Evolutionary conservation across 2,888 invertebrate species (phyloP), one percentile per base, ranked within the genome.

Genomic region (Hydrotaea diabolus): DNA sequence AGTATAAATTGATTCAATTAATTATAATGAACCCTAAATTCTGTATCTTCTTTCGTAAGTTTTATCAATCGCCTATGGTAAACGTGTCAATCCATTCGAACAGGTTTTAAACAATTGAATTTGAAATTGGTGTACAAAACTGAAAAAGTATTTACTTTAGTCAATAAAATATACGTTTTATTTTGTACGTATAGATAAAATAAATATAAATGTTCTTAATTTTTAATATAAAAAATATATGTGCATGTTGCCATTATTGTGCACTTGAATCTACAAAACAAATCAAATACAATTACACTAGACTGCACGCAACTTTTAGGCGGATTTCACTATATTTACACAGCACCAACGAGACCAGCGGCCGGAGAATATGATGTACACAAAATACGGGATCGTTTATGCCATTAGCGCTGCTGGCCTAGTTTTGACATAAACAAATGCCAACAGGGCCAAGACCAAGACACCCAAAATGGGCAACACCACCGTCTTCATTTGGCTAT

Each of bases 401-500:
- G 87, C 87, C 72, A 89, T 86, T 8, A 88, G 15, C 23, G 46
- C 73, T 5, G 87, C 86, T 1, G 96, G 96, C 89, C 97, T 94
- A 15, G 96, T 96, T 92, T 96, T 97, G 64, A 96, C 91, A 90
- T 97, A 97, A 78, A 97, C 95, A 90, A 96, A 97, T 23, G 95
- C 94, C 78, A 95, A 94, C 87, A 97, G 95, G 75, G 96, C 92
- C 75, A 96, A 90, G 87, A 95, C 95, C 86, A 96, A 93, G 36
- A 95, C 95, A 69, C 94, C 95, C 31, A 91, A 77, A n/a, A 91
- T 88, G 7, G 96, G 97, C 87, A 96, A 91, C 82, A 96, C 97
- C 82, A 97, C 93, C 0, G 96, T 96, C 89, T 95, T 95, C n/a
- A 96, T 94, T 90, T 96, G 95, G 89, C 95, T 95, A 88, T 96